Conservation (phyloP, 2,888 invertebrate species). For the Pimpla rufipes region DNA sequence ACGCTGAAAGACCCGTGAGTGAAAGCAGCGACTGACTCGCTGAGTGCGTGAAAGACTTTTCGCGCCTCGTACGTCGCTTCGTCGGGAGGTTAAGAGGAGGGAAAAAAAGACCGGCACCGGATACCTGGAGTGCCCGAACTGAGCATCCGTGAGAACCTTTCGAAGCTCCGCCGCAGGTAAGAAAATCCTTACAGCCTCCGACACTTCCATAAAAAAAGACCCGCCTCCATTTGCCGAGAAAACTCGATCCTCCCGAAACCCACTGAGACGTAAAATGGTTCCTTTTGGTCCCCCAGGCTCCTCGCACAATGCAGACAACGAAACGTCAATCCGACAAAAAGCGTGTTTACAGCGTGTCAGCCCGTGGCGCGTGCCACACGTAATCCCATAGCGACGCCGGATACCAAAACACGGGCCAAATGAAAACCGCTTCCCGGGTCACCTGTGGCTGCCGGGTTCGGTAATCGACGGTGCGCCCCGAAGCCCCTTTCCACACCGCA, state of each 20-base stretch:
- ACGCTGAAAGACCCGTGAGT: constrained; percentile 9
- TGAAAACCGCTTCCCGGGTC: constrained; percentile 12
- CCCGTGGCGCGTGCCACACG: constrained; percentile 36
- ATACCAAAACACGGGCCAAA: not conserved
- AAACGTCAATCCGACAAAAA: not conserved
- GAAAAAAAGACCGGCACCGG: not conserved
- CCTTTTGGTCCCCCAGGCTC: no score
- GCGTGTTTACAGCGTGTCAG: constrained; percentile 24
- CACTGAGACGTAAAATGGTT: not conserved
- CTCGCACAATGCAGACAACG: constrained; percentile 13
- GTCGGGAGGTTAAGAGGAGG: not conserved
- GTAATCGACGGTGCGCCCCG: constrained; percentile 10
- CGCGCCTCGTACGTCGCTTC: constrained; percentile 30
- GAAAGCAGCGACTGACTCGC: not conserved
- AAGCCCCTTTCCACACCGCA: not conserved
- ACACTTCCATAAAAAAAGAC: constrained; percentile 16
- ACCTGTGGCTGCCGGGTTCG: constrained; percentile 30
- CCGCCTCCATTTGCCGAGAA: no score
- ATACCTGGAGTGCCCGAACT: not conserved
- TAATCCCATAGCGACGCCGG: constrained; percentile 5
- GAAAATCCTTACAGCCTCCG: constrained; percentile 31
- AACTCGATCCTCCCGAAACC: constrained; percentile 16
- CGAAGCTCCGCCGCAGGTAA: constrained; percentile 31
- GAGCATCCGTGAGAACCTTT: not conserved
- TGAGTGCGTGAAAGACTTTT: constrained; percentile 38